Conservation (phyloP, 2,888 invertebrate species). For the Elaeidobius kamerunicus region DNA sequence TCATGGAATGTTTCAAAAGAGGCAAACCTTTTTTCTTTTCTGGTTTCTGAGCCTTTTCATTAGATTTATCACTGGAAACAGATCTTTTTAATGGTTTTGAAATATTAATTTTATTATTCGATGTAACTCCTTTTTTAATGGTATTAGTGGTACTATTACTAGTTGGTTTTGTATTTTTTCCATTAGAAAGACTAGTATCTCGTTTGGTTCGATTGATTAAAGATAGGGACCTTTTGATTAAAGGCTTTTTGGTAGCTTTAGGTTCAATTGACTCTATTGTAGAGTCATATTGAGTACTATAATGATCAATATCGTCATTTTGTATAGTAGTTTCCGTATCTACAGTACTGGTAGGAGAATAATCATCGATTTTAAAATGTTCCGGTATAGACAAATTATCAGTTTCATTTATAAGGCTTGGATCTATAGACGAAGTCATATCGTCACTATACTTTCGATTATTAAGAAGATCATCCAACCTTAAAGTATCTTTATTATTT, state of each 20-base stretch:
- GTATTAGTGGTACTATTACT: slow-evolving; percentile 6
- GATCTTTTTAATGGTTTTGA: slow-evolving; percentile 24
- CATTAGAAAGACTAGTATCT: slow-evolving; percentile 14
- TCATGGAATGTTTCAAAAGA: slow-evolving; percentile 57
- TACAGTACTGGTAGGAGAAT: slow-evolving; percentile 39
- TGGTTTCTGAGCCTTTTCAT: slow-evolving; percentile 15
- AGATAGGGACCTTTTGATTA: slow-evolving; percentile 32
- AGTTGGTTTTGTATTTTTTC: slow-evolving; percentile 10
- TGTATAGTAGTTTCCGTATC: slow-evolving; percentile 37
- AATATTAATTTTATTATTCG: slow-evolving; percentile 6
- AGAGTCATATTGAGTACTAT: slow-evolving; percentile 32
- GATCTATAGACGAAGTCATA: slow-evolving; percentile 53
- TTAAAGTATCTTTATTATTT: slow-evolving; percentile 25
- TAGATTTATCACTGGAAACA: slow-evolving; percentile 25
- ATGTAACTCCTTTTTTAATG: slow-evolving; percentile 4
- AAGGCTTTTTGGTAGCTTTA: slow-evolving; percentile 28
- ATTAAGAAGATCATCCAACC: slow-evolving; percentile 32
- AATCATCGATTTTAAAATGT: slow-evolving; percentile 38
- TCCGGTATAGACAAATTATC: slow-evolving; percentile 63
- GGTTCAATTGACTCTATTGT: slow-evolving; percentile 47
- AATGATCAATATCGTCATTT: slow-evolving; percentile 44
- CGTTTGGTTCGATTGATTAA: slow-evolving; percentile 28
- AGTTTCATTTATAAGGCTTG: slow-evolving; percentile 65
- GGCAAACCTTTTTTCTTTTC: slow-evolving; percentile 45
- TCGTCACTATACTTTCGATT: slow-evolving; percentile 43